Base-by-base conservation (phyloP, 2,113 vertebrate species). In the Rhombomys opimus region DNA sequence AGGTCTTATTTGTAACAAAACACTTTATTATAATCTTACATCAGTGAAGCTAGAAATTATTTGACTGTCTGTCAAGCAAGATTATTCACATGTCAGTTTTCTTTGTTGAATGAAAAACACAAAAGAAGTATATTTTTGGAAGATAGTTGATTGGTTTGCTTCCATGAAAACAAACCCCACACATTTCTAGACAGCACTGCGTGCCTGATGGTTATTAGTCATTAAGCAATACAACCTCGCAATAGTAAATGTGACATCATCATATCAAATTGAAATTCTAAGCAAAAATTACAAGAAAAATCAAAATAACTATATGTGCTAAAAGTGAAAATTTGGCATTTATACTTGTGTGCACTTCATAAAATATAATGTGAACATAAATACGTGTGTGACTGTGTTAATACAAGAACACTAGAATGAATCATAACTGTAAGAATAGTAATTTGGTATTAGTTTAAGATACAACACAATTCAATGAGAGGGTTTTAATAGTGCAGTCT, bases 261-360 rank as follows among this genome's bases (percentile, higher is more conserved):
- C 81, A 93, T 91, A n/a, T 63, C 9, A 87, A 90, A 77, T 81
- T 81, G 41, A 95, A 95, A 94, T 92, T 84, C 22, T 77, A 87
- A 3, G 27, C 50, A 80, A 90, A 92, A 89, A 17, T 35, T 87
- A 73, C 65, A 95, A 92, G 35, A 73, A 59, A 93, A 5, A 65
- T 3, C 41, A 68, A 95, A 18, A 41, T 84, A 80, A 4, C 84
- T 75, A 1, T 94, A 14, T 75, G 18, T 86, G 80, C 61, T 87
- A 27, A 61, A 85, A 90, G 78, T 85, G 57, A 96, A 89, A 32
- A 85, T 35, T 86, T 95, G 52, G 84, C 5, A 84, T 63, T 95
- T 76, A 59, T 46, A 4, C 2, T 67, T 5, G 89, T 94, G 68
- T 20, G 85, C 78, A 78, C 67, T 27, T 81, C 12, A 54, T 20